These are phyloP conservation scores for Pseudomyrmex sp. DNA, from an alignment of 1,140 invertebrate genomes.

Conservation along the genomic window DNA sequence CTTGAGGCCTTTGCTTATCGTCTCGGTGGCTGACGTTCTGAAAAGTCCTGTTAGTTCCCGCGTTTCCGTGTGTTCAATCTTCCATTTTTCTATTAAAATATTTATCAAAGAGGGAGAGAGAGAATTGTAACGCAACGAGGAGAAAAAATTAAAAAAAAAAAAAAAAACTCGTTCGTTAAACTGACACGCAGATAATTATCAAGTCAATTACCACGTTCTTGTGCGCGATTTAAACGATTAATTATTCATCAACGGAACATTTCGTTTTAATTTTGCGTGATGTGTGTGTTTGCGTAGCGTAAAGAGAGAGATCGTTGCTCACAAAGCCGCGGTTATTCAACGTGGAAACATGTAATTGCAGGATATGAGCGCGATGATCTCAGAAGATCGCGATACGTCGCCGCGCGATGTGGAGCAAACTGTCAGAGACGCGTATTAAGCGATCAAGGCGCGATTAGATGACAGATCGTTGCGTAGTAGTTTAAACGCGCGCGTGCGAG, in stretches of 20 bases:
- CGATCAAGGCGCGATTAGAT: conserved; percentile 79
- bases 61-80: background rate
- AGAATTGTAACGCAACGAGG: no score
- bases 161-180: no score
- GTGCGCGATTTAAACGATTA: no score
- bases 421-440: conserved; percentile 71
- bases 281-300: no score
- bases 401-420: conserved; percentile 67
- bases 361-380: conserved; percentile 58
- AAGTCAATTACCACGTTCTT: no score
- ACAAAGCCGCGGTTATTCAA: conserved; percentile 33
- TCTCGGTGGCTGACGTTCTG: background rate
- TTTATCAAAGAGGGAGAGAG: no score
- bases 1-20: background rate
- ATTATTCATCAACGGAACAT: no score
- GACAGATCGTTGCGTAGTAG: conserved; percentile 50
- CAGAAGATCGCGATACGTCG: conserved; percentile 53
- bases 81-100: background rate
- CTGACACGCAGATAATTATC: no score
- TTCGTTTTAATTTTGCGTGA: no score
- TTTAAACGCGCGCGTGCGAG: conserved; percentile 5
- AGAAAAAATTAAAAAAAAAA: no score
- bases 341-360: conserved; percentile 21
- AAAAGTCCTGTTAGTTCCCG: background rate
- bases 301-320: no score